phyloP scores from a whole-genome alignment of 2,797 vertebrate genomes.

The Hydrolagus colliei region DNA sequence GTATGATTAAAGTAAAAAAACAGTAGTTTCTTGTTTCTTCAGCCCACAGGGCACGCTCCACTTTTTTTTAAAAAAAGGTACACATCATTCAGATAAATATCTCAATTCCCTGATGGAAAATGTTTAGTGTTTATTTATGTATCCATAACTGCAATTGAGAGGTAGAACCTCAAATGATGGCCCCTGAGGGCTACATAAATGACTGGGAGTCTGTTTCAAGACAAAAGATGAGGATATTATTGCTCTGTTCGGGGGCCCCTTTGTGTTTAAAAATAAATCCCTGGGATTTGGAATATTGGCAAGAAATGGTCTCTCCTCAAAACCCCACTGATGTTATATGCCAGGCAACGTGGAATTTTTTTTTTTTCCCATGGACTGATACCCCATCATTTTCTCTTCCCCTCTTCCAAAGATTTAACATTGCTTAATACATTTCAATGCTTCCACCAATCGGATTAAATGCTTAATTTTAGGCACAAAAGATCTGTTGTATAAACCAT shows the following conservation, averaged over 20 bases:
- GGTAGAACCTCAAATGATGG: not conserved
- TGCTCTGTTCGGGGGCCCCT: not conserved
- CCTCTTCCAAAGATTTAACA: too few relatives aligned
- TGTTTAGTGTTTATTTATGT: slow-evolving; percentile 4
- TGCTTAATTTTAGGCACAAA: too few relatives aligned
- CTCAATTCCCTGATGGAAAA: slow-evolving; percentile 1
- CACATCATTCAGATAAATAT: slow-evolving; percentile 11
- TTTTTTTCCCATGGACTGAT: too few relatives aligned
- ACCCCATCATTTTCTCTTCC: too few relatives aligned
- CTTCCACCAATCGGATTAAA: too few relatives aligned
- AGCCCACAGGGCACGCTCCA: not conserved
- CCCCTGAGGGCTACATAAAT: not conserved
- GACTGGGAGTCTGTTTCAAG: not conserved
- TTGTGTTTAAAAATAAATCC: not conserved
- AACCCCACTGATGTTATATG: not conserved
- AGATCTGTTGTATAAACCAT: too few relatives aligned
- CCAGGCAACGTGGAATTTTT: too few relatives aligned
- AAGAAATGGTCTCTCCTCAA: not conserved
- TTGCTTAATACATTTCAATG: too few relatives aligned
- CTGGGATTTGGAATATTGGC: not conserved
- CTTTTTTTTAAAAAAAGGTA: slow-evolving; percentile 10
- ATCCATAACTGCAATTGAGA: not conserved
- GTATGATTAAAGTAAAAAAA: slow-evolving; percentile 13
- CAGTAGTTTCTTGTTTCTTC: not conserved
- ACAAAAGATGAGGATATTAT: not conserved